Percentiles rank a stretch among this genome's conserved stretches.
Evolutionary conservation across 2,888 invertebrate genomes (phyloP).

Genomic region (Polydrusus cervinus): DNA sequence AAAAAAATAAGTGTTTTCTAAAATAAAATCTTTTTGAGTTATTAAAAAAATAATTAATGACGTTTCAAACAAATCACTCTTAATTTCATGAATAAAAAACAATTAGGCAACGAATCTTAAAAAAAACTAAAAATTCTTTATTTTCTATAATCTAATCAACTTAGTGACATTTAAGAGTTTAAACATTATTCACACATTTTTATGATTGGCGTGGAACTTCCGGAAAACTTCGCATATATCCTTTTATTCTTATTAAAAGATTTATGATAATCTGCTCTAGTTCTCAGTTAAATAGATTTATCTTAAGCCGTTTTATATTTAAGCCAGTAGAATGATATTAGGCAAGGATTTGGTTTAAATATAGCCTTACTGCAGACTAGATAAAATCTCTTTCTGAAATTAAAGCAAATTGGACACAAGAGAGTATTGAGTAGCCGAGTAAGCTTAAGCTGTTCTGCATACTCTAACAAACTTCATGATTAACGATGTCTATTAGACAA

Average conservation of each 20-base stretch:
- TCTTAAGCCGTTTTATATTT: conserved; percentile 1
- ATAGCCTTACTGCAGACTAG: not conserved
- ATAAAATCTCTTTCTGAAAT: not conserved
- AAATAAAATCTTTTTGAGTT: too few relatives aligned
- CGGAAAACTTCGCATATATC: too few relatives aligned
- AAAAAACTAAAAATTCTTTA: too few relatives aligned
- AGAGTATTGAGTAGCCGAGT: not conserved
- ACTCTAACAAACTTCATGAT: not conserved
- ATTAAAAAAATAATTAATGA: too few relatives aligned
- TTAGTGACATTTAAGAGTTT: too few relatives aligned
- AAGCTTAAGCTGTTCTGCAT: not conserved
- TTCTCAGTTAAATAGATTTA: not conserved
- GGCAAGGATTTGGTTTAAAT: conserved; percentile 14
- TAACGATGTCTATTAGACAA: not conserved
- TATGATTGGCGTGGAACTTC: too few relatives aligned
- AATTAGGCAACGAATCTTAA: too few relatives aligned
- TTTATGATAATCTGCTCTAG: not conserved
- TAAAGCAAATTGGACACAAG: conserved; percentile 6
- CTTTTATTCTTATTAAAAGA: not conserved
- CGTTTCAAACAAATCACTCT: too few relatives aligned
- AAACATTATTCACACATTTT: too few relatives aligned
- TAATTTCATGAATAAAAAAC: too few relatives aligned
- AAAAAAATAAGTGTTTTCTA: too few relatives aligned
- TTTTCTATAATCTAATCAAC: too few relatives aligned
- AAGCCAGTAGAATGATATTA: not conserved